Base-by-base conservation (phyloP, 2,113 vertebrate species). In the Odocoileus virginianus region DNA sequence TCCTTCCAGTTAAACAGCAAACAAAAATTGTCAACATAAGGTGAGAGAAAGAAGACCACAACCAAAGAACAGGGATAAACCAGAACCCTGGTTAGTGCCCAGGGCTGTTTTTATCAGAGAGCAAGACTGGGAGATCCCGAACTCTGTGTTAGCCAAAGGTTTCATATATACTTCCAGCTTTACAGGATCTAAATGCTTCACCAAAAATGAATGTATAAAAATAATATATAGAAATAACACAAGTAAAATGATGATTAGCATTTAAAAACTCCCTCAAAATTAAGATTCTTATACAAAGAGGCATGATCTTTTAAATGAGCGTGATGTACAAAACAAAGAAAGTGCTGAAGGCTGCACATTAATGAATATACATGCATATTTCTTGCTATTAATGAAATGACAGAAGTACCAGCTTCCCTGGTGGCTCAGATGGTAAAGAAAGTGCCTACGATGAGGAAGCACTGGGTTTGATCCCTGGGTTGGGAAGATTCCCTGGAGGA, bases 1-100 rank as follows among this genome's bases (percentile, higher is more conserved):
- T 57, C 61, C 23, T 91, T 92, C 54, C 45, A 88, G 28, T 83
- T 89, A 96, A 93, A 96, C 1, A 88, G 76, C 19, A 94, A 97
- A 88, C 12, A n/a, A 61, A 89, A 91, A 78, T 14, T 91, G 54
- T 36, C 50, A 33, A 33, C 36, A 67, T 19, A 81, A 96, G 30
- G 11, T 85, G 16, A 91, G 74, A 92, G 12, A 87, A 74, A 95
- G 43, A 91, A 25, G 81, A 61, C 52, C 76, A 47, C 28, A 91
- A 30, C 14, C 86, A 58, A 52, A 95, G 47, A 82, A 61, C 0
- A 45, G n/a, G 14, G 25, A 43, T 16, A 8, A 13, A 43, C 52
- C 0, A 87, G 40, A 74, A 40, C 17, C 45, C 52, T 60, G 28
- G 25, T 87, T 60, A 89, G 27, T 81, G 61, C 60, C 47, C 12